Evolutionary conservation across 1,140 invertebrate genomes (phyloP).

Genomic region (Drosophila truncata): DNA sequence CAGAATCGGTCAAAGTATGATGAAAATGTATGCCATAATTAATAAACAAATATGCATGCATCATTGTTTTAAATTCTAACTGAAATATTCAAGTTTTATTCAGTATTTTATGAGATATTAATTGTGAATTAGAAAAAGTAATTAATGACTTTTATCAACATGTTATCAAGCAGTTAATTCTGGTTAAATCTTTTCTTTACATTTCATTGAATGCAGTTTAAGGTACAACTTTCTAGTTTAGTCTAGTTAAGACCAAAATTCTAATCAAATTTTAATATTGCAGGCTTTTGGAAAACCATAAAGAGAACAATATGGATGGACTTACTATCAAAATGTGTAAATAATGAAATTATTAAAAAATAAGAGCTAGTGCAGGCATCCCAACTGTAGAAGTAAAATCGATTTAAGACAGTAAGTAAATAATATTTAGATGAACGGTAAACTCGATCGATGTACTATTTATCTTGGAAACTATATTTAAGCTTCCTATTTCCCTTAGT

Average conservation of each 20-base stretch:
- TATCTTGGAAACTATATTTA: too few species aligned
- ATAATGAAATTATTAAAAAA: neutral
- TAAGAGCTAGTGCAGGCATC: too few species aligned
- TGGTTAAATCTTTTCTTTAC: neutral
- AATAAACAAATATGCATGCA: too few species aligned
- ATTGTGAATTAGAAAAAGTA: neutral
- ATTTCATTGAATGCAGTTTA: neutral
- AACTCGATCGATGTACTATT: too few species aligned
- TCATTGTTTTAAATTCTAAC: neutral
- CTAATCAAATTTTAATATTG: neutral
- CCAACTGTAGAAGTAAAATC: neutral
- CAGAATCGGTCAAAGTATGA: neutral
- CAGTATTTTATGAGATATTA: neutral
- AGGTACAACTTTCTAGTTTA: neutral
- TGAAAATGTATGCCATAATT: neutral
- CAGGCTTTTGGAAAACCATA: neutral
- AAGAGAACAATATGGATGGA: too few species aligned
- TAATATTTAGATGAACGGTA: neutral
- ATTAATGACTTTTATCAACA: neutral
- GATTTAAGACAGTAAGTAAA: neutral
- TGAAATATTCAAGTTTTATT: neutral
- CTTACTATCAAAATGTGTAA: neutral
- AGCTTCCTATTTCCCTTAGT: too few species aligned
- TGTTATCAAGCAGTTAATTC: neutral
- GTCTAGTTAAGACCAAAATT: neutral